Percentiles rank a stretch among this genome's conserved stretches.
These are phyloP conservation scores for Anticlea derivata DNA, from an alignment of 2,888 invertebrate species.

Conservation along the genomic window DNA sequence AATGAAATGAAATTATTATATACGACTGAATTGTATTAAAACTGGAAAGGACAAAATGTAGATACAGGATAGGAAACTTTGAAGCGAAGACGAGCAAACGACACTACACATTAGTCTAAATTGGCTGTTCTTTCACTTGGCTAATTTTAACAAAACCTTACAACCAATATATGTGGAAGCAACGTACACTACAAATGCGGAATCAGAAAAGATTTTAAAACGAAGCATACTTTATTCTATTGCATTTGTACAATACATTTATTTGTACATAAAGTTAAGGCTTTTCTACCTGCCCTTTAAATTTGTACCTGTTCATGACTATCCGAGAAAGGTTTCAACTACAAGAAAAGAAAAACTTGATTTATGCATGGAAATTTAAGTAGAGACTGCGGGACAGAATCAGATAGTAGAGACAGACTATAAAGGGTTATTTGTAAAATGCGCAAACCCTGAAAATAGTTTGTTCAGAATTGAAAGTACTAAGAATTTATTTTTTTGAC, in stretches of 20 bases:
- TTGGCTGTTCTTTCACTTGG: constrained; percentile 20
- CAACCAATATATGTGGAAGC: constrained; percentile 48
- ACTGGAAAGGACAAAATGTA: constrained; percentile 2
- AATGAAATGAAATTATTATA: constrained; percentile 11
- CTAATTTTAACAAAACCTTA: constrained; percentile 20
- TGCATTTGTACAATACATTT: constrained; percentile 54
- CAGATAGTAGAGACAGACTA: constrained; percentile 1
- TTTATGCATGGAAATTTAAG: constrained; percentile 36
- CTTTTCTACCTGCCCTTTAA: constrained; percentile 65
- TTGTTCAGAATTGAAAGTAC: too few relatives aligned
- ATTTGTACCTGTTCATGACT: constrained; percentile 81
- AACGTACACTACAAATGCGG: constrained; percentile 39
- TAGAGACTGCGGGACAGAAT: constrained; percentile 3
- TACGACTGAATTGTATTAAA: constrained; percentile 7
- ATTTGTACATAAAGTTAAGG: constrained; percentile 52
- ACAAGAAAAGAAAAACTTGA: constrained; percentile 68
- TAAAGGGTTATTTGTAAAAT: too few relatives aligned
- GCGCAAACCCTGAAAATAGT: too few relatives aligned
- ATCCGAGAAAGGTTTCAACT: constrained; percentile 83
- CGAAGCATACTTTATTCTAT: constrained; percentile 48
- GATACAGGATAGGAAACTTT: constrained; percentile 3
- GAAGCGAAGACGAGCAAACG: constrained; percentile 28
- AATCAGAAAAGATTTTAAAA: constrained; percentile 36
- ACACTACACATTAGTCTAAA: constrained; percentile 16
- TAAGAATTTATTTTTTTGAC: too few relatives aligned